Conservation (phyloP, 2,888 invertebrate genomes). For the Cephus nigrinus region DNA sequence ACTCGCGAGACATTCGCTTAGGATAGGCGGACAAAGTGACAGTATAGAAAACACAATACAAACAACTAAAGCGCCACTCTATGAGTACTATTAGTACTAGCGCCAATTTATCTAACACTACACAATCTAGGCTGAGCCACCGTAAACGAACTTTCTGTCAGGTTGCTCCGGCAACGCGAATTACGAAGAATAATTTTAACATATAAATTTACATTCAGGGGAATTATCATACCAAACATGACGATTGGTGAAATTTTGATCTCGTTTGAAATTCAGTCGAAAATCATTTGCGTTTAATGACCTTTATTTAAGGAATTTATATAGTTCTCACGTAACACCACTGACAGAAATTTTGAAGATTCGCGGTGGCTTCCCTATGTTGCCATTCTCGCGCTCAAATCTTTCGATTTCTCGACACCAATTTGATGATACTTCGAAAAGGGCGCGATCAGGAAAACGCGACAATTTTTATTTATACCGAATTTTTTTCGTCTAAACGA, state of each 20-base stretch:
- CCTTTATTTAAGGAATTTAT: neutral
- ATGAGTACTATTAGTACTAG: conserved; percentile 50
- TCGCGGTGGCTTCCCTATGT: conserved; percentile 48
- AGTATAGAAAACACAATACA: conserved; percentile 61
- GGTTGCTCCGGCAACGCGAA: neutral
- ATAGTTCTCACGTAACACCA: neutral
- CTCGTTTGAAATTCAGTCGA: neutral
- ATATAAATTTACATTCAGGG: neutral
- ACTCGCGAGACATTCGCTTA: conserved; percentile 24
- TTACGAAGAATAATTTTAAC: neutral
- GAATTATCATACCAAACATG: neutral
- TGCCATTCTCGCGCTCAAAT: conserved; percentile 59
- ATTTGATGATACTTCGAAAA: conserved; percentile 22
- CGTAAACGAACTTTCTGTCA: conserved; percentile 33
- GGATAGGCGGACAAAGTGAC: conserved; percentile 49
- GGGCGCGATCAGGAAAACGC: neutral
- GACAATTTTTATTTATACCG: neutral
- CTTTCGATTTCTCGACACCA: conserved; percentile 35
- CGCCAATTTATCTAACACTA: conserved; percentile 53
- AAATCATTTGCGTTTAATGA: neutral
- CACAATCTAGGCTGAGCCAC: conserved; percentile 54
- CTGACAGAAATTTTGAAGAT: conserved; percentile 9
- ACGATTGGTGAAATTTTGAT: neutral
- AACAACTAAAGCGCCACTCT: conserved; percentile 63
- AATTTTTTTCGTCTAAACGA: neutral